These are phyloP conservation scores for Acanthaster planci DNA, from an alignment of 35 echinoderm and acorn worm genomes.

Conservation along the genomic window DNA sequence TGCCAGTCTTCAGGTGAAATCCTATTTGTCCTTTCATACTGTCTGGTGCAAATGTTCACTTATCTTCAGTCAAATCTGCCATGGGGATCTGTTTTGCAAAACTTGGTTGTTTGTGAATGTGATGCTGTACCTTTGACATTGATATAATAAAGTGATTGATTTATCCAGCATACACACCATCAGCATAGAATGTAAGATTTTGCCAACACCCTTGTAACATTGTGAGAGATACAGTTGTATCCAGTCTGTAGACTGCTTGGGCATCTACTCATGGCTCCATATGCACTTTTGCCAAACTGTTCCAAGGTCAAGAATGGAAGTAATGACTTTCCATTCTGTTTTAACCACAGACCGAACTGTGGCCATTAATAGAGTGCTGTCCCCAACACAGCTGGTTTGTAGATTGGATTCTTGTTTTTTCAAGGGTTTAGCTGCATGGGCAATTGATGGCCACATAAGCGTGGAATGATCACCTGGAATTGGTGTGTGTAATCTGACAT, in stretches of 20 bases:
- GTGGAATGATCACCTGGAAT: conserved; percentile 33
- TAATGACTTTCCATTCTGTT: conserved; percentile 24
- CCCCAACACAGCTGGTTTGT: conserved; percentile 12
- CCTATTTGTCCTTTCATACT: too few species aligned
- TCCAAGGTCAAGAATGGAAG: conserved; percentile 15
- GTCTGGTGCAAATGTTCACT: too few species aligned
- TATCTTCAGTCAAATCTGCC: too few species aligned
- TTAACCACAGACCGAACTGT: not conserved
- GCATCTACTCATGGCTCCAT: conserved; percentile 19
- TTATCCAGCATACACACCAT: not conserved
- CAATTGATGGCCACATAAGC: conserved; percentile 31
- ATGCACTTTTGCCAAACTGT: conserved; percentile 17
- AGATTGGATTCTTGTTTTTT: conserved; percentile 12
- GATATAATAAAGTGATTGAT: conserved; percentile 9
- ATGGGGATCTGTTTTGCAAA: too few species aligned
- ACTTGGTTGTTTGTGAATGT: not conserved
- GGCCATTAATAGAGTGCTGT: conserved; percentile 6
- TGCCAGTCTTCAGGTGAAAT: too few species aligned
- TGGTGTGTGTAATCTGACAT: conserved; percentile 32
- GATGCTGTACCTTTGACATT: conserved; percentile 15
- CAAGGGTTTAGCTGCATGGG: conserved; percentile 30
- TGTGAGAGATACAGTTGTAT: not conserved
- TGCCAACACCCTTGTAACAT: too few species aligned
- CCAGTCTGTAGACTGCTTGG: conserved; percentile 1
- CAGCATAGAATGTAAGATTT: not conserved